These are phyloP conservation scores for Tachuris rubrigastra DNA, from an alignment of 2,113 vertebrate species.

Conservation along the genomic window DNA sequence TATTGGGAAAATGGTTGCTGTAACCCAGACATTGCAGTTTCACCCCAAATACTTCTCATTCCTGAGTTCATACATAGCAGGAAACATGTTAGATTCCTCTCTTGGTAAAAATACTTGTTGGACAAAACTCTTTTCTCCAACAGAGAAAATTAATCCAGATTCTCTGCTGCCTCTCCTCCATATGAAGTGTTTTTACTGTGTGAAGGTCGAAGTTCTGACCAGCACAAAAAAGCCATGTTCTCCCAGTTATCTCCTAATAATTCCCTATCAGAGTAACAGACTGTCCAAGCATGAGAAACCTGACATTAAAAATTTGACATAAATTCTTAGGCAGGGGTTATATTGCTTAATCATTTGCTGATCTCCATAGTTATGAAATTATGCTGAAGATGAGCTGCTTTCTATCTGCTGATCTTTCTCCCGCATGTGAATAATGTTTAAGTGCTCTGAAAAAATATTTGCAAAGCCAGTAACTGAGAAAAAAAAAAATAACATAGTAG, in stretches of 20 bases:
- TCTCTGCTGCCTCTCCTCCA: rapidly evolving
- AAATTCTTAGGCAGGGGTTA: neutral
- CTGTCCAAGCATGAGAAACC: neutral
- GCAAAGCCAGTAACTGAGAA: neutral
- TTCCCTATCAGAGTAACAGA: neutral
- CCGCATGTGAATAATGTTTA: neutral
- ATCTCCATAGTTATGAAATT: neutral
- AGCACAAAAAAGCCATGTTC: neutral
- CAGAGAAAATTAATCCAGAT: neutral
- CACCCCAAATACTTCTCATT: neutral
- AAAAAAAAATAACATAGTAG: neutral
- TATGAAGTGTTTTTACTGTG: neutral
- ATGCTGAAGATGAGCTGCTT: neutral
- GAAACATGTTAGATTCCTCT: neutral
- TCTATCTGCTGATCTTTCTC: neutral
- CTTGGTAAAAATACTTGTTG: neutral
- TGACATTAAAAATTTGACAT: neutral
- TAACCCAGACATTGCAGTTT: neutral
- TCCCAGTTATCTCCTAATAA: neutral
- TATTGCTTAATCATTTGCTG: neutral
- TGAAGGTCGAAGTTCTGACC: rapidly evolving
- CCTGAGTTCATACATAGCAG: neutral
- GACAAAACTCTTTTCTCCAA: neutral
- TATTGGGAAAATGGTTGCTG: neutral
- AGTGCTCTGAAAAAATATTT: neutral